These are phyloP conservation scores for Plectropomus leopardus DNA, from an alignment of 2,113 vertebrate genomes.

Conservation along the genomic window DNA sequence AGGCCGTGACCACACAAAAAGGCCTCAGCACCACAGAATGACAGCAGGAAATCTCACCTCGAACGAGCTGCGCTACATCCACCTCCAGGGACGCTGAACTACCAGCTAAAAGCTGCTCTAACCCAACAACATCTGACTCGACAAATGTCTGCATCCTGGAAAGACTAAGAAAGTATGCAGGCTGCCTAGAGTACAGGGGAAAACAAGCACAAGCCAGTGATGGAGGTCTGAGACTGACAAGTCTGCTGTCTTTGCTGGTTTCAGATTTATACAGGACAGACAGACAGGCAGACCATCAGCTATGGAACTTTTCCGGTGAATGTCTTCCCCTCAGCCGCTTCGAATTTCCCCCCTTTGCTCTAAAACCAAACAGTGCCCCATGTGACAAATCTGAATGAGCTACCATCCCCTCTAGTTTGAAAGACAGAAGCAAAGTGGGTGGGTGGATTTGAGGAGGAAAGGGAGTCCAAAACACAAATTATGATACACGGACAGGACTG, in stretches of 20 bases:
- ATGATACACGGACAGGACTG: slow-evolving; percentile 89
- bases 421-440: slow-evolving; percentile 83
- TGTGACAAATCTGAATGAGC: slow-evolving; percentile 68
- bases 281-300: slow-evolving; percentile 69
- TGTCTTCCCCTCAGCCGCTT: slow-evolving; percentile 18
- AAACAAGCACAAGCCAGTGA: slow-evolving; percentile 36
- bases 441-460: slow-evolving; percentile 48
- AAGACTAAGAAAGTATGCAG: slow-evolving; percentile 27
- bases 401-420: slow-evolving; percentile 65
- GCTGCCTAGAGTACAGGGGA: slow-evolving; percentile 37
- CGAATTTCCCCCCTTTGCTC: slow-evolving; percentile 16
- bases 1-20: slow-evolving; percentile 63
- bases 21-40: slow-evolving; percentile 80
- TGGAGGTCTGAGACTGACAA: slow-evolving; percentile 63
- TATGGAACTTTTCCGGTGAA: slow-evolving; percentile 48
- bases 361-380: slow-evolving; percentile 49
- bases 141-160: slow-evolving; percentile 14
- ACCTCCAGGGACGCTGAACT: slow-evolving; percentile 25
- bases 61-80: slow-evolving; percentile 44
- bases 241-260: slow-evolving; percentile 84
- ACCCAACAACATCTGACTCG: slow-evolving; percentile 24
- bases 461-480: slow-evolving; percentile 90
- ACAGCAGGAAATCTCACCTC: slow-evolving; percentile 69
- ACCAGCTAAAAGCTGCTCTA: slow-evolving; percentile 47
- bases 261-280: slow-evolving; percentile 82